Evolutionary conservation across 2,113 vertebrate species (phyloP), one percentile per base, ranked within the genome.

Genomic region (Vulpes lagopus): DNA sequence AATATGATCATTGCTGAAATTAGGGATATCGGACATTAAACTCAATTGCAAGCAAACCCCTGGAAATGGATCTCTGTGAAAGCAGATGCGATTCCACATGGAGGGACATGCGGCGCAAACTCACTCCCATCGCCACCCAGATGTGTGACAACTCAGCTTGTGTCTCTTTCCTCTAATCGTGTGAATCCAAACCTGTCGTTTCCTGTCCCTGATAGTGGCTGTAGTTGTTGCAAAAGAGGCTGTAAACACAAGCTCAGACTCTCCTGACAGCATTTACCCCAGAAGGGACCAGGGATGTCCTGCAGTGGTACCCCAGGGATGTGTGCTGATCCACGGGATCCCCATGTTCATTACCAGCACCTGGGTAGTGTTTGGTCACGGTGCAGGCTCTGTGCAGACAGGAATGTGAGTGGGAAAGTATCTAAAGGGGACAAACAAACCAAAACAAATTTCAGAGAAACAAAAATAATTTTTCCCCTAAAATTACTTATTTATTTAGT

Each of bases 311-410:
- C 15, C 10, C 49, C 80, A 32, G 4, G 27, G 38, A 4, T 0
- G 0, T 15, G 3, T 32, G 25, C 76, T 5, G 11, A 25, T 7
- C 53, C 20, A 49, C 8, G 22, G 17, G 25, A 10, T 3, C 14
- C 53, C 38, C 0, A 2, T 1, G 6, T 25, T 38, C 2, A 1
- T 5, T 7, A 1, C 79, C 4, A 4, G n/a, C 17, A 3, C 9
- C 3, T 2, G 78, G 55, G 14, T 0, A 3, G 11, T 8, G 1
- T 35, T 30, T 20, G 5, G 69, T 3, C 0, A 1, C 0, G 23
- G 23, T 16, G 1, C 8, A 3, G 1, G 5, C 17, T 35, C 43
- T 2, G 0, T 6, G 7, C 3, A 64, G 19, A 15, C 0, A 9
- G 22, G 53, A 55, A 1, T 12, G 0, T 4, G 2, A 30, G 19